Conservation (phyloP, 1,140 invertebrate genomes). For the Tetramorium simillimum region DNA sequence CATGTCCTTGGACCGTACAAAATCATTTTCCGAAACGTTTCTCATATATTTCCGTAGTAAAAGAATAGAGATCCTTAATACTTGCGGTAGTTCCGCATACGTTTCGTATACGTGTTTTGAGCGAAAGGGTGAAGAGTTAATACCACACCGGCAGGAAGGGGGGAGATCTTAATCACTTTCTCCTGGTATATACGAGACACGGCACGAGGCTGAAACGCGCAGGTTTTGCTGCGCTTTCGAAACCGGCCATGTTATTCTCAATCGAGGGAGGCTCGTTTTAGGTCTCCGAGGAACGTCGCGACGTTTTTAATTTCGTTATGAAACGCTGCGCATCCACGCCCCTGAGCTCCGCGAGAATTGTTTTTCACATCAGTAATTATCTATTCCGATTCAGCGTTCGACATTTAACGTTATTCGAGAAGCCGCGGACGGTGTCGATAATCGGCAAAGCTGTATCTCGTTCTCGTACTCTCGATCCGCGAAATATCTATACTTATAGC, state of each 20-base stretch:
- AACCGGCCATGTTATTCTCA: not conserved
- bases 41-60: not conserved
- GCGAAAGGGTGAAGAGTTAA: conserved; percentile 28
- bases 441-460: not conserved
- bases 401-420: not conserved
- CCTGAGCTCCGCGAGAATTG: not conserved
- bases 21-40: not conserved
- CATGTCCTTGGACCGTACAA: not conserved
- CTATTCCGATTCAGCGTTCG: not conserved
- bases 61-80: not conserved
- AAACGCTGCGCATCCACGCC: not conserved
- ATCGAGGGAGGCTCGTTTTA: not conserved
- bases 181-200: conserved; percentile 9
- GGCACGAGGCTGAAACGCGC: not conserved
- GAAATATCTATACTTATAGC: not conserved
- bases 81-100: not conserved
- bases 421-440: not conserved
- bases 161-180: conserved; percentile 49
- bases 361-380: not conserved
- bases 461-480: not conserved
- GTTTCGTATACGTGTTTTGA: not conserved
- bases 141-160: conserved; percentile 1
- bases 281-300: not conserved
- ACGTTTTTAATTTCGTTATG: not conserved
- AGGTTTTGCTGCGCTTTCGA: conserved; percentile 32